These are phyloP conservation scores for Meganola albula DNA, from an alignment of 2,888 invertebrate genomes.

Conservation along the genomic window DNA sequence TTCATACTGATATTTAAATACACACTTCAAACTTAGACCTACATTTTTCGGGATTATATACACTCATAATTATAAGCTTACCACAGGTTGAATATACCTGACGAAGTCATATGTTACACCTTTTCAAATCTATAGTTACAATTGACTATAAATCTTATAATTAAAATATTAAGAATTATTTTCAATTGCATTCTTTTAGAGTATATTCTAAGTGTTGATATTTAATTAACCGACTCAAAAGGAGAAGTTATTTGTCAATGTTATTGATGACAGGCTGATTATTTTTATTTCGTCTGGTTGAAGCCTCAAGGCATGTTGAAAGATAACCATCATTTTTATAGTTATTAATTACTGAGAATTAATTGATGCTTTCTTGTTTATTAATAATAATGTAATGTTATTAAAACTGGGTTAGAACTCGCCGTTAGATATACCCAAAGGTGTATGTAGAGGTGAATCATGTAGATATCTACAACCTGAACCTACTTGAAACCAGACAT, in stretches of 20 bases:
- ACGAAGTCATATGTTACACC: conserved; percentile 34
- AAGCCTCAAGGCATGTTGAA: conserved; percentile 44
- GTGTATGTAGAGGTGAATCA: no score
- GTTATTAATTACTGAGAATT: conserved; percentile 29
- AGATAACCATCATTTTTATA: conserved; percentile 39
- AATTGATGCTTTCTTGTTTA: conserved; percentile 30
- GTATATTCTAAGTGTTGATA: conserved; percentile 43
- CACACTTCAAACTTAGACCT: no score
- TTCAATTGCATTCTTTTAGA: conserved; percentile 8
- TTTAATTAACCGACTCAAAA: no score
- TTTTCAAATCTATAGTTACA: conserved; percentile 25
- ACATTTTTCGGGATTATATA: no score
- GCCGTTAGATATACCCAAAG: no score
- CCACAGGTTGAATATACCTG: no score
- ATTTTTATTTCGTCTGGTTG: conserved; percentile 48
- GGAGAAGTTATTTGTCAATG: conserved; percentile 76
- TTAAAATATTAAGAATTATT: conserved; percentile 20
- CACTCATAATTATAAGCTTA: no score
- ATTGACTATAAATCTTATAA: conserved; percentile 21
- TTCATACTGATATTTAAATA: no score
- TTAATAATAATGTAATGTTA: conserved; percentile 24
- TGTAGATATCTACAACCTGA: no score
- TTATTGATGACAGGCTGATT: conserved; percentile 64
- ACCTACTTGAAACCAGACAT: no score
- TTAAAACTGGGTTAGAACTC: conserved; percentile 29